phyloP scores from a whole-genome alignment of 2,797 vertebrate species.

The Chelmon rostratus region DNA sequence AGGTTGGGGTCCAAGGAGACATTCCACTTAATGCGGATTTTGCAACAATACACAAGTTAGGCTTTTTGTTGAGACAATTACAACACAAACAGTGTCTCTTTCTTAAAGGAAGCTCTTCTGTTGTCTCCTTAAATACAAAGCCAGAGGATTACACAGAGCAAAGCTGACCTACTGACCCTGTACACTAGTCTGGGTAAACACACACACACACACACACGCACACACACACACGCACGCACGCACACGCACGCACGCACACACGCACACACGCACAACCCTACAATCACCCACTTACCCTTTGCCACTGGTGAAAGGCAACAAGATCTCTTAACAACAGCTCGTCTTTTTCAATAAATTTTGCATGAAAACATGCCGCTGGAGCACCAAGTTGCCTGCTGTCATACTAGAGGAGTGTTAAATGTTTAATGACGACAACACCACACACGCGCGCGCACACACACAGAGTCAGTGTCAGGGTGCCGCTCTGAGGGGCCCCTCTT shows the following conservation, averaged over 20 bases:
- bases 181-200: constrained; percentile 64
- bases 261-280: constrained; percentile 46
- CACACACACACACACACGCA: constrained; percentile 41
- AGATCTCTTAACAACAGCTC: constrained; percentile 90
- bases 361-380: constrained; percentile 93
- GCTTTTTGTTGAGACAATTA: neutral
- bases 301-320: constrained; percentile 91
- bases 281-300: constrained; percentile 90
- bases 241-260: constrained; percentile 36
- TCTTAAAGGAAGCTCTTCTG: constrained; percentile 15
- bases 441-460: constrained; percentile 77
- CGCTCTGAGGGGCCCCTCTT: constrained; percentile 91
- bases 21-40: neutral
- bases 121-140: constrained; percentile 37
- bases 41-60: constrained; percentile 8
- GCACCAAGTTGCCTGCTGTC: constrained; percentile 96
- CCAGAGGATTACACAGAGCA: constrained; percentile 50
- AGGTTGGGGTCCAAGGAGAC: neutral
- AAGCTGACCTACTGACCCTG: constrained; percentile 66
- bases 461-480: constrained; percentile 90
- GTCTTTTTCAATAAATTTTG: constrained; percentile 97
- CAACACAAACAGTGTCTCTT: constrained; percentile 23
- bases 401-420: constrained; percentile 95
- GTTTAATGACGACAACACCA: constrained; percentile 99
- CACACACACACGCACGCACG: constrained; percentile 38